Evolutionary conservation across 2,113 vertebrate genomes (phyloP).

Genomic region (Telmatochromis sp.): DNA sequence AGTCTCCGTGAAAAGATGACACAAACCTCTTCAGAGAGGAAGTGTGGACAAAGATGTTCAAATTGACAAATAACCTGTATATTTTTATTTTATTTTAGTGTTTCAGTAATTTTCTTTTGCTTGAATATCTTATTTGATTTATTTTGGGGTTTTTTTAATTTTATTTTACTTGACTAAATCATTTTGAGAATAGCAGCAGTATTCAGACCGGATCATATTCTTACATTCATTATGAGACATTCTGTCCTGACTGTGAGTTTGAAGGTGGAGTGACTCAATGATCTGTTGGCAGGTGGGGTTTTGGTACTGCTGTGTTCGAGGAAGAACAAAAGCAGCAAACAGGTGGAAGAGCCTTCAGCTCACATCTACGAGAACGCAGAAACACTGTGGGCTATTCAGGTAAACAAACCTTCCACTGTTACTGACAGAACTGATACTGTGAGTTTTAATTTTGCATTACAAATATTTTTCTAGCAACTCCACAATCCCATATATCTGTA

Average conservation of each 20-base stretch:
- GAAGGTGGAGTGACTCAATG: neutral
- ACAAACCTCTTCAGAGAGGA: neutral
- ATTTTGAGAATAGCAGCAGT: neutral
- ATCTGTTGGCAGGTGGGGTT: neutral
- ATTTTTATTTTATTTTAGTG: neutral
- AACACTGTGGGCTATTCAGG: neutral
- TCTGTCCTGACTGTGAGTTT: neutral
- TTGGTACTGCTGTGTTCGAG: neutral
- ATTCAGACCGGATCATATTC: neutral
- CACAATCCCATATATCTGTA: neutral
- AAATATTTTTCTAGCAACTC: neutral
- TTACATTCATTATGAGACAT: neutral
- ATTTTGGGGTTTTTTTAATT: rapidly evolving
- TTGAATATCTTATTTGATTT: neutral
- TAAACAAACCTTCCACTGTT: neutral
- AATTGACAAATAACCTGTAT: neutral
- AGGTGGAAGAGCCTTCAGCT: neutral
- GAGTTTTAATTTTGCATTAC: neutral
- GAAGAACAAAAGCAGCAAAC: neutral
- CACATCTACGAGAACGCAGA: neutral
- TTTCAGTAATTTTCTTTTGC: neutral
- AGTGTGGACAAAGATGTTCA: neutral
- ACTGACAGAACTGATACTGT: neutral
- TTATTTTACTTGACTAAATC: neutral
- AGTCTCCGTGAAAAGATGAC: neutral